Evolutionary conservation across 1,140 invertebrate genomes (phyloP).

Genomic region (Gonioctena quinquepunctata): DNA sequence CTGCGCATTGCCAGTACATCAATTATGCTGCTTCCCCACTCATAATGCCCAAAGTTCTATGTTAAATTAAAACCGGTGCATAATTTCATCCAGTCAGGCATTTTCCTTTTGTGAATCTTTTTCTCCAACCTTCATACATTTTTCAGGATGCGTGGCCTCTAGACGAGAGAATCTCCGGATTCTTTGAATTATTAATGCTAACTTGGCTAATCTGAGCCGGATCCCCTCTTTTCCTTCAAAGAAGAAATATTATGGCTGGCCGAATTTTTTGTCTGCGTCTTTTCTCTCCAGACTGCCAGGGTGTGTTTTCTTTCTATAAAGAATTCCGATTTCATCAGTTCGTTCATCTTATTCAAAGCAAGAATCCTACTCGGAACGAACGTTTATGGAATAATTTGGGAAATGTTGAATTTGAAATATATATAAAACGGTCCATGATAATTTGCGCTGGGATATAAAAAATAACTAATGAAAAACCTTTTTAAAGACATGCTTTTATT

Average conservation of each 20-base stretch:
- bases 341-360: not conserved
- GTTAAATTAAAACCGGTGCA: not conserved
- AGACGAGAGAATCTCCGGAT: not conserved
- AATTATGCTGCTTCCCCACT: too few species aligned
- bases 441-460: too few species aligned
- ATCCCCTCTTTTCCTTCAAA: not conserved
- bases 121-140: not conserved
- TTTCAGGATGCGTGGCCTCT: slow-evolving; percentile 3
- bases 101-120: slow-evolving; percentile 4
- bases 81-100: not conserved
- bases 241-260: not conserved
- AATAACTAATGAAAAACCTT: too few species aligned
- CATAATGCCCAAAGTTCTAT: too few species aligned
- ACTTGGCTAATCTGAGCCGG: slow-evolving; percentile 3
- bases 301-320: not conserved
- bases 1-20: too few species aligned
- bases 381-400: too few species aligned
- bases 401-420: too few species aligned
- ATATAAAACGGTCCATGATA: too few species aligned
- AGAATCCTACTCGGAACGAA: not conserved
- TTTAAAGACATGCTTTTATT: too few species aligned
- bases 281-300: not conserved
- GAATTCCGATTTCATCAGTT: not conserved
- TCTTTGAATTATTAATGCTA: slow-evolving; percentile 1
- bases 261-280: not conserved